Evolutionary conservation across 37 sponge, comb jelly and placozoan species (phyloP).

Genomic region (Oscarella lobularis): DNA sequence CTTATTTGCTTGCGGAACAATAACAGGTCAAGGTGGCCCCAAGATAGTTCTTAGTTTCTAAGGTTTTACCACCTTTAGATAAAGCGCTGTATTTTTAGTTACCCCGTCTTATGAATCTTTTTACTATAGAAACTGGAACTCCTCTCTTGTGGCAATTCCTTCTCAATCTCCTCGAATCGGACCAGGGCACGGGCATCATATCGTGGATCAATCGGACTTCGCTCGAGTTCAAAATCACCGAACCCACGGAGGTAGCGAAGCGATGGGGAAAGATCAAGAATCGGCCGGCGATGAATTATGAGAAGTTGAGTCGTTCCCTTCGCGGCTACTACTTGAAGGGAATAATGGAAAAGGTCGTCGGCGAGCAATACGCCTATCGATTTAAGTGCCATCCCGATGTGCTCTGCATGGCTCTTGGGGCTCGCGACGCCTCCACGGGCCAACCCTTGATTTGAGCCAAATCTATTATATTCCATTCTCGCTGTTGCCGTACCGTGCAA

Average conservation of each 20-base stretch:
- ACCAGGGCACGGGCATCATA: neutral
- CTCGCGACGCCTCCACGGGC: neutral
- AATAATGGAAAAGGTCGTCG: constrained; percentile 14
- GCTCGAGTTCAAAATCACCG: constrained; percentile 6
- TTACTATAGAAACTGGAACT: constrained; percentile 1
- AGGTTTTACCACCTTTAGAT: too few species aligned
- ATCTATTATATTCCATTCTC: too few species aligned
- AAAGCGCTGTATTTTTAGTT: too few species aligned
- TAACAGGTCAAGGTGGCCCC: too few species aligned
- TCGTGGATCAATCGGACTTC: neutral
- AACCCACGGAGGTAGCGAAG: constrained; percentile 5
- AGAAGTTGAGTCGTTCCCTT: constrained; percentile 11
- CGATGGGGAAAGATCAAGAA: constrained; percentile 16
- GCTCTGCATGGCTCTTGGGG: neutral
- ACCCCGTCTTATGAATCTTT: too few species aligned
- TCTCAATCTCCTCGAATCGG: constrained; percentile 2
- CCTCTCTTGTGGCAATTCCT: constrained; percentile 10
- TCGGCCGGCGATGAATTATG: constrained; percentile 16
- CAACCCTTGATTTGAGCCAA: neutral
- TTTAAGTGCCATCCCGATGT: constrained; percentile 6
- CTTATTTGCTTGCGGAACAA: too few species aligned
- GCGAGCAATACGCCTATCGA: constrained; percentile 8
- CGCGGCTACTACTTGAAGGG: constrained; percentile 15
- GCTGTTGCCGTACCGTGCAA: too few species aligned
- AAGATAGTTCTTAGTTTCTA: too few species aligned